Percentiles rank a stretch among this genome's conserved stretches.
These are phyloP conservation scores for Lagopus leucura DNA, from an alignment of 2,113 vertebrate genomes.

Conservation along the genomic window DNA sequence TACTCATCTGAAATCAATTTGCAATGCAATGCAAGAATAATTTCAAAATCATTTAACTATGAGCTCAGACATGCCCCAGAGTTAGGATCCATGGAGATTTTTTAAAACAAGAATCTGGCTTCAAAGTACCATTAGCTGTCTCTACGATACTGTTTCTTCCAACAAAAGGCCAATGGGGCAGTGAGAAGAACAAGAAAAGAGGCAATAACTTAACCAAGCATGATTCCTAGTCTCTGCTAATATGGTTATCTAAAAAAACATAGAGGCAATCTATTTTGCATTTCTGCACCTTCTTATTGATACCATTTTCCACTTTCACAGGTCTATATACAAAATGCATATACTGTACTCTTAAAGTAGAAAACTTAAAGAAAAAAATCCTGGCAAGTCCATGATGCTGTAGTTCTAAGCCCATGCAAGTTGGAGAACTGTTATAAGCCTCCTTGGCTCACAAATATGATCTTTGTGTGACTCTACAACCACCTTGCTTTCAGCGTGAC, in stretches of 20 bases:
- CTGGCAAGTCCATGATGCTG: accelerated
- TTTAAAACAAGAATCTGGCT: not conserved
- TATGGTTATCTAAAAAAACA: not conserved
- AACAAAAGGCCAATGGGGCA: not conserved
- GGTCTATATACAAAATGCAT: not conserved
- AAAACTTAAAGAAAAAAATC: not conserved
- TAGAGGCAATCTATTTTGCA: not conserved
- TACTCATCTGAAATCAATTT: not conserved
- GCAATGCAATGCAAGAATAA: not conserved
- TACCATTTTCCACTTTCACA: not conserved
- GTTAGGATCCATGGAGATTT: not conserved
- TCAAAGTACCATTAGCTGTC: not conserved
- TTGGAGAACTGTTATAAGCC: not conserved
- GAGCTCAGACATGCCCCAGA: not conserved
- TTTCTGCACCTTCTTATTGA: not conserved
- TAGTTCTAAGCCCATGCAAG: not conserved
- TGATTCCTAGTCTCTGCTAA: not conserved
- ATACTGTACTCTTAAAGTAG: not conserved
- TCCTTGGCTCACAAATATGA: not conserved
- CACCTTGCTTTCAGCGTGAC: not conserved
- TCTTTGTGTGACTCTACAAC: not conserved
- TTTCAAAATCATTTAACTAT: not conserved
- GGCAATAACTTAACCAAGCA: not conserved
- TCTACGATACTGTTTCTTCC: not conserved
- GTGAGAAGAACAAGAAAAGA: not conserved